A percentile compares a stretch with the other conserved stretches of the same genome.
Conservation (phyloP, 23 tunicate genomes). For the Styela clava region DNA sequence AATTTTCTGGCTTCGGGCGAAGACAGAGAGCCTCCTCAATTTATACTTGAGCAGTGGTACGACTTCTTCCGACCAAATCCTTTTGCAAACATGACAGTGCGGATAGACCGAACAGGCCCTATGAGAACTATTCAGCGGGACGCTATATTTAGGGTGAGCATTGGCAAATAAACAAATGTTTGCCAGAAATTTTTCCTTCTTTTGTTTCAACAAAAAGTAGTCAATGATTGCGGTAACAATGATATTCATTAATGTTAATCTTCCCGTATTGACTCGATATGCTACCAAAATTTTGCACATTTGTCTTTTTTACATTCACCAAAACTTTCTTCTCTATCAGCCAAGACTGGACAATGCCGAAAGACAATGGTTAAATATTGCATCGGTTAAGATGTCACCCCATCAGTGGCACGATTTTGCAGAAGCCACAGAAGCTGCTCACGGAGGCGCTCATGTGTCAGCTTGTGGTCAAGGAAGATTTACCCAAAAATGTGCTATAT, state of each 20-base stretch:
- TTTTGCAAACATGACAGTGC: slow-evolving; percentile 13
- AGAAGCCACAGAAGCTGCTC: background rate
- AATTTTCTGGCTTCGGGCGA: slow-evolving; percentile 2
- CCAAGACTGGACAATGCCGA: background rate
- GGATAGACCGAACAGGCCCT: slow-evolving; percentile 26
- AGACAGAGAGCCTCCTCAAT: slow-evolving; percentile 1
- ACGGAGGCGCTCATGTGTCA: background rate
- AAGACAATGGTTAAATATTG: background rate
- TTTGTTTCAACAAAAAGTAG: too few species aligned
- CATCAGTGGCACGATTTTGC: background rate
- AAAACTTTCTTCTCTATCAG: too few species aligned
- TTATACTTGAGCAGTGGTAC: background rate
- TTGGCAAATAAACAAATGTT: too few species aligned
- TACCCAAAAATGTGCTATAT: background rate
- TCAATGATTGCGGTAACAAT: too few species aligned
- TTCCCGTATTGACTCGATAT: too few species aligned
- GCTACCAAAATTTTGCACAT: too few species aligned
- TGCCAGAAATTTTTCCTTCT: too few species aligned
- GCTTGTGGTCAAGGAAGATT: slow-evolving; percentile 3
- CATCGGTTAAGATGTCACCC: background rate
- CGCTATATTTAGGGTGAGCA: background rate
- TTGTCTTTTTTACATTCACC: too few species aligned
- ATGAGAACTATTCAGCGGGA: slow-evolving; percentile 24
- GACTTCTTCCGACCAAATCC: background rate
- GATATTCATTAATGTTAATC: too few species aligned